phyloP scores from a whole-genome alignment of 2,888 invertebrate genomes.

The Urechis unicinctus region DNA sequence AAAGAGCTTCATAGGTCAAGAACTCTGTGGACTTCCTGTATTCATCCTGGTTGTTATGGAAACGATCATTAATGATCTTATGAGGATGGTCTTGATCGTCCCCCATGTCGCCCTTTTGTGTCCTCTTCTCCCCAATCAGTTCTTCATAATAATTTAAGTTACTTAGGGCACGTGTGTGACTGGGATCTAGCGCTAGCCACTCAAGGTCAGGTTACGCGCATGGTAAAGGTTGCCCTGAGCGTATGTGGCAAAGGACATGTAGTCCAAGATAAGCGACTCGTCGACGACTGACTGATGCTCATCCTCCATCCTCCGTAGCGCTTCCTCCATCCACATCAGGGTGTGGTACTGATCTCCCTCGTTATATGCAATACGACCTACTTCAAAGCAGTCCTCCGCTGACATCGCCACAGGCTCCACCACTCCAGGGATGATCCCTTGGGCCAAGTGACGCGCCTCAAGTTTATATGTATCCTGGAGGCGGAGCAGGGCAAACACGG shows the following conservation, averaged over 20 bases:
- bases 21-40: conserved; percentile 49
- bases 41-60: conserved; percentile 24
- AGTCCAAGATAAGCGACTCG: conserved; percentile 82
- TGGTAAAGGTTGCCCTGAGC: neutral
- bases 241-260: conserved; percentile 64
- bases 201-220: conserved; percentile 11
- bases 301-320: conserved; percentile 56
- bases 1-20: conserved; percentile 54
- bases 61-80: conserved; percentile 18
- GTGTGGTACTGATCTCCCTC: conserved; percentile 88
- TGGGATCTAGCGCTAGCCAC: conserved; percentile 31
- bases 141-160: conserved; percentile 87
- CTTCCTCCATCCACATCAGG: conserved; percentile 90
- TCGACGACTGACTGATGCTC: conserved; percentile 4
- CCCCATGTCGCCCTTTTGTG: conserved; percentile 26
- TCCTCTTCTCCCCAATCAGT: conserved; percentile 59
- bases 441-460: conserved; percentile 77
- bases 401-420: conserved; percentile 28
- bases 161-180: conserved; percentile 76
- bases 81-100: neutral
- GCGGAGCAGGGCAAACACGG: conserved; percentile 86
- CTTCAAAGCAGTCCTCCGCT: conserved; percentile 91
- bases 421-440: conserved; percentile 55
- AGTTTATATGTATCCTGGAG: conserved; percentile 91
- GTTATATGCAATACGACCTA: conserved; percentile 88